These are phyloP conservation scores for Pterocles burchelli DNA, from an alignment of 2,113 vertebrate genomes.

Conservation along the genomic window DNA sequence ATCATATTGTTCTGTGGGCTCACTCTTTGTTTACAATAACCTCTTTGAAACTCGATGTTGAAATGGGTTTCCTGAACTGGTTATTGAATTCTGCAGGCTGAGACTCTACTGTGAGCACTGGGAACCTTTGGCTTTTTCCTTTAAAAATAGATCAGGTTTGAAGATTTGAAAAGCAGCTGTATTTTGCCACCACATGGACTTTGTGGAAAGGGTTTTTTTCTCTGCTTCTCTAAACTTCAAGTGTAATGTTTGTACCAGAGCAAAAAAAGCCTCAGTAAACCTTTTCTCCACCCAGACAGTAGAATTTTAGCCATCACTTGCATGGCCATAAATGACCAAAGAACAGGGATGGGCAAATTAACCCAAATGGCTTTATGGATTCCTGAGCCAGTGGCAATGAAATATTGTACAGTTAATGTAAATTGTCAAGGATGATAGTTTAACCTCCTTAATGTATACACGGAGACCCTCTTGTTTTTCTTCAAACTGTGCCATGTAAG, in stretches of 20 bases:
- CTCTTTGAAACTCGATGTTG: slow-evolving; percentile 48
- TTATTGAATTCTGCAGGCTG: slow-evolving; percentile 25
- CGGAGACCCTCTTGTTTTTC: slow-evolving; percentile 29
- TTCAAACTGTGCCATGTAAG: neutral
- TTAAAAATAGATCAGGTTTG: slow-evolving; percentile 4
- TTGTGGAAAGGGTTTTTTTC: neutral
- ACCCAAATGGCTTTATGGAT: neutral
- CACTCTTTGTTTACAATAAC: slow-evolving; percentile 41
- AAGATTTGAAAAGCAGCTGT: slow-evolving; percentile 30
- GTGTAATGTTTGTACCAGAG: neutral
- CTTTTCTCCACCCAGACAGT: neutral
- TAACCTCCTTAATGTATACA: neutral
- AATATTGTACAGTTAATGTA: neutral
- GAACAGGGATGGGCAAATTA: rapidly evolving
- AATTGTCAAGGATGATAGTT: slow-evolving; percentile 3
- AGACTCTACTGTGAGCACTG: neutral
- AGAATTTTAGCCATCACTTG: neutral
- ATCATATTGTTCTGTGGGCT: slow-evolving; percentile 43
- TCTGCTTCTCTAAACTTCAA: neutral
- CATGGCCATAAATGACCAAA: neutral
- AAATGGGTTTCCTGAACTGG: slow-evolving; percentile 44
- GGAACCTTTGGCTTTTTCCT: neutral
- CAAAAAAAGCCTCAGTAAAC: neutral
- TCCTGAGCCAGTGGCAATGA: neutral
- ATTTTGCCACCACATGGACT: neutral